phyloP scores from a whole-genome alignment of 1,140 invertebrate genomes.

The Drosophila oshimai region DNA sequence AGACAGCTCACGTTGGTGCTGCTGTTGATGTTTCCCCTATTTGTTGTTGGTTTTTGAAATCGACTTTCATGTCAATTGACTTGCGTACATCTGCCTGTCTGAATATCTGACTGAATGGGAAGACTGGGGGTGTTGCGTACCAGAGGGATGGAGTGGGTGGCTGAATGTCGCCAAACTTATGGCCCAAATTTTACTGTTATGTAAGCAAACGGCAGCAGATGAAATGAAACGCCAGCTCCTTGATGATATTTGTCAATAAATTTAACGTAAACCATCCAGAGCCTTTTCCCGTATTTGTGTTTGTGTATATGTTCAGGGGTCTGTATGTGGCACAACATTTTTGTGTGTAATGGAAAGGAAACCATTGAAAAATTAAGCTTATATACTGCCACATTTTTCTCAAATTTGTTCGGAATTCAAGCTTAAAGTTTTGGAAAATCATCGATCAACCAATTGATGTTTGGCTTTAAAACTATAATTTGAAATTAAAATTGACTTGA shows the following conservation, averaged over 20 bases:
- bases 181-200: slow-evolving; percentile 73
- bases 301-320: background rate
- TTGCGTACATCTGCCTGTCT: slow-evolving; percentile 65
- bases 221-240: slow-evolving; percentile 72
- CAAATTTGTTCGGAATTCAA: background rate
- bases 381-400: slow-evolving; percentile 10
- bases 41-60: slow-evolving; percentile 76
- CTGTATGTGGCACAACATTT: slow-evolving; percentile 23
- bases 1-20: slow-evolving; percentile 53
- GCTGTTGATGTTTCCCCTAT: slow-evolving; percentile 53
- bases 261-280: slow-evolving; percentile 63
- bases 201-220: slow-evolving; percentile 66
- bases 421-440: background rate
- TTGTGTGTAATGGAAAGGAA: slow-evolving; percentile 22
- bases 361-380: slow-evolving; percentile 20
- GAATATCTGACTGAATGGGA: slow-evolving; percentile 20
- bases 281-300: slow-evolving; percentile 10
- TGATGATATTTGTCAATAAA: slow-evolving; percentile 80
- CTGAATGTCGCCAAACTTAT: slow-evolving; percentile 56
- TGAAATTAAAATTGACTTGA: no score
- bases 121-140: background rate
- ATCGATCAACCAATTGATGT: background rate
- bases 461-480: no score
- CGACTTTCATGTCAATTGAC: slow-evolving; percentile 78
- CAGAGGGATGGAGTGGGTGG: background rate